phyloP scores from a whole-genome alignment of 1,140 invertebrate species.

The Melipona quadrifasciata region DNA sequence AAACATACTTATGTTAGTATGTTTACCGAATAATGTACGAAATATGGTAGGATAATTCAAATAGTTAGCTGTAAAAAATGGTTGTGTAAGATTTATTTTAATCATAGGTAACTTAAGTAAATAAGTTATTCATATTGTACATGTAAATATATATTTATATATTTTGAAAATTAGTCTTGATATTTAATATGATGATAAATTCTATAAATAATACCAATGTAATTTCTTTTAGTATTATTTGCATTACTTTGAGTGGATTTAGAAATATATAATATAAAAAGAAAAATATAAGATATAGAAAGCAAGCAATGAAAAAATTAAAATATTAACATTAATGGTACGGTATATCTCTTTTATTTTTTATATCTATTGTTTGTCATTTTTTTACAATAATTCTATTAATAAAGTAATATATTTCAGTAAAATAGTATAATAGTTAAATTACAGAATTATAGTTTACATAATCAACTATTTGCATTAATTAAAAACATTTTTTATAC shows the following conservation, averaged over 20 bases:
- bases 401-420: constrained; percentile 41
- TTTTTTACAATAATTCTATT: constrained; percentile 22
- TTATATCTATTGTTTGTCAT: constrained; percentile 28
- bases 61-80: constrained; percentile 16
- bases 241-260: neutral
- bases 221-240: constrained; percentile 21
- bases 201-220: constrained; percentile 8
- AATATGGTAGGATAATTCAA: constrained; percentile 15
- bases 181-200: constrained; percentile 21
- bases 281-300: neutral
- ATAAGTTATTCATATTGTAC: constrained; percentile 57
- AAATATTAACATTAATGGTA: constrained; percentile 22
- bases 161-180: constrained; percentile 48
- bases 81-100: constrained; percentile 44
- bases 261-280: neutral
- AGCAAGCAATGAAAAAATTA: constrained; percentile 14
- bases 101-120: constrained; percentile 38
- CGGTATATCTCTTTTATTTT: constrained; percentile 32
- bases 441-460: constrained; percentile 7
- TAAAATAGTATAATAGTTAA: neutral
- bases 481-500: constrained; percentile 16
- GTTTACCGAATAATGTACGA: constrained; percentile 20
- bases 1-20: constrained; percentile 2
- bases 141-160: constrained; percentile 51
- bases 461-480: constrained; percentile 13